Evolutionary conservation across 1,140 invertebrate species (phyloP), one percentile per base, ranked within the genome.

Genomic region (Heliconius hewitsoni): DNA sequence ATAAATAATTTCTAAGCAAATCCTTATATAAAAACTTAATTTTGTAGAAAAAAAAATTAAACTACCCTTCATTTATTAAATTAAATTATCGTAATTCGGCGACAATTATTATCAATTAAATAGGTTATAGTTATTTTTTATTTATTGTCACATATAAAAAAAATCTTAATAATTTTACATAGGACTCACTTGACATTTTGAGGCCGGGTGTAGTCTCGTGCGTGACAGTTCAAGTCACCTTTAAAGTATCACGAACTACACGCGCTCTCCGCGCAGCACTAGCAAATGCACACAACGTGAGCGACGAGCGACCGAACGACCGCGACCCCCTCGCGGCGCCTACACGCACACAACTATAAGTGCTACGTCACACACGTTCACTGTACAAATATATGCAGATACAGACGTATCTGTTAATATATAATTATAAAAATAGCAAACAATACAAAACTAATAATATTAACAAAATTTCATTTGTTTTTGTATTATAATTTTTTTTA

Each of bases 151-250:
- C 11, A 18, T 72, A n/a, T 42, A 8, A 60, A 13, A 66, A n/a
- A 76, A n/a, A 46, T 70, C 2, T 37, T 50, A 77, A 77, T 30
- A 52, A 23, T n/a, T 27, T 27, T 46, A 50, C 74, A 46, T 46
- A 72, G 70, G 46, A 87, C 93, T 92, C 83, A 94, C 93, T 94
- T 93, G 93, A 93, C 93, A 94, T 94, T 91, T 81, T 94, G 87
- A 81, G 77, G 90, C 90, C 88, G 90, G 90, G 87, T 93, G 88
- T 92, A 91, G 89, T 90, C 84, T 90, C 84, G 89, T 86, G 85
- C 74, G 86, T 92, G 89, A 91, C 90, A 91, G 90, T 87, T 91
- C 82, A 78, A 90, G 87, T 89, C 90, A 93, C 91, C 87, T 89
- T 81, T 86, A 84, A 81, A 87, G 77, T 90, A 86, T 84, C 87